These are phyloP conservation scores for Sphyrna mokarran DNA, from an alignment of 2,113 vertebrate genomes.

Conservation along the genomic window DNA sequence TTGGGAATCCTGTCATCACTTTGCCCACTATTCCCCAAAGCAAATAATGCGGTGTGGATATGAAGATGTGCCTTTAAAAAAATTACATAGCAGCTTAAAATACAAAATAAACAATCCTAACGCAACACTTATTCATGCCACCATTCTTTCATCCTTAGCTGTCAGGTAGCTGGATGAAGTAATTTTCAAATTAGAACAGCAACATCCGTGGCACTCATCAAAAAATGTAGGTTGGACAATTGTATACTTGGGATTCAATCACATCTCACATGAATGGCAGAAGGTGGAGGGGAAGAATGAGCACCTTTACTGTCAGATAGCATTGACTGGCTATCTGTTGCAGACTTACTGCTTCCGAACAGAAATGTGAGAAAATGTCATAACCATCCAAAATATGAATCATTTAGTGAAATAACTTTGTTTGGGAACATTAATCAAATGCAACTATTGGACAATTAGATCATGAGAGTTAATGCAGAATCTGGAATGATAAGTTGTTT, in stretches of 20 bases:
- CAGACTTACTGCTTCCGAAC: not conserved
- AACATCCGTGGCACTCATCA: not conserved
- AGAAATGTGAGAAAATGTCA: not conserved
- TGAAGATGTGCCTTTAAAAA: no score
- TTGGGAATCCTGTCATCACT: no score
- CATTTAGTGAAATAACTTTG: not conserved
- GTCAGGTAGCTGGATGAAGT: not conserved
- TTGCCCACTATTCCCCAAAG: no score
- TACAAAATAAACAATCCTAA: not conserved
- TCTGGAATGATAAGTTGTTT: not conserved
- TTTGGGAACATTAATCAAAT: not conserved
- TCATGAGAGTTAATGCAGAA: not conserved
- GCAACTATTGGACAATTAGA: not conserved
- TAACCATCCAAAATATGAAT: not conserved
- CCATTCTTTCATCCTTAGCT: not conserved
- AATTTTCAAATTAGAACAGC: not conserved
- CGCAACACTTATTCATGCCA: not conserved
- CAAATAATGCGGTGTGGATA: no score
- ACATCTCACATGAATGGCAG: not conserved
- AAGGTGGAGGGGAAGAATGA: not conserved
- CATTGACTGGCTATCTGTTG: not conserved
- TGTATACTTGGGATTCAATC: not conserved
- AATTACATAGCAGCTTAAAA: not conserved
- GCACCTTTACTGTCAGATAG: not conserved
- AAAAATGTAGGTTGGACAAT: not conserved